Evolutionary conservation across 2,888 invertebrate species (phyloP), one percentile per base, ranked within the genome.

Genomic region (Balanococcus diminutus): DNA sequence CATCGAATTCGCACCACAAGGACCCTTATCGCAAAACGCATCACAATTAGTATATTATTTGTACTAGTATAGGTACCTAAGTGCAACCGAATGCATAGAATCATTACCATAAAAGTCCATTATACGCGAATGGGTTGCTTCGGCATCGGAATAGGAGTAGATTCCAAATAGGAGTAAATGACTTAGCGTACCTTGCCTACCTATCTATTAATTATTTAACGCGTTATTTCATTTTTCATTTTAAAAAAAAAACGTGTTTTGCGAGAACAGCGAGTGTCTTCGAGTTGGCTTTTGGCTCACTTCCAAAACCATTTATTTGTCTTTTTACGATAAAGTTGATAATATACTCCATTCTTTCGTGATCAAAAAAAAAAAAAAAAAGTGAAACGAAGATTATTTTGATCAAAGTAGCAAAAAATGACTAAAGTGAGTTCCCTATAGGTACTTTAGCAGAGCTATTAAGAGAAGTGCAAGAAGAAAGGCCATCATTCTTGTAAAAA

Each of bases 151-250:
- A n/a, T n/a, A n/a, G n/a, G 4, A 32, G n/a, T 31, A 31, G 16
- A 72, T 72, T 72, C 31, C 31, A 72, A 72, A 72, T 72, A 72
- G n/a, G 14, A 28, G 72, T 72, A 72, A 72, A 72, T 32, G 72
- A 72, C 72, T 72, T 8, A 16, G n/a, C 6, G 9, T 56, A 56
- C 11, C 2, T 19, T 61, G 28, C 31, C n/a, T n/a, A n/a, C n/a
- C n/a, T 67, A 67, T 67, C 25, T 67, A 67, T 31, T 72, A 31
- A 28, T 72, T 31, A 72, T 72, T 72, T 56, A 56, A 56, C 22
- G 19, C 1, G 56, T 9, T 56, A 72, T 31, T 28, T 32, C 31
- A 31, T 16, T 32, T 28, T 72, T n/a, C 6, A 9, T n/a, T 16
- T 3, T 16, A 11, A 14, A 2, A 31, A 72, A 31, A 72, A 72